Evolutionary conservation across 2,888 invertebrate genomes (phyloP).

Genomic region (Noctua pronuba): DNA sequence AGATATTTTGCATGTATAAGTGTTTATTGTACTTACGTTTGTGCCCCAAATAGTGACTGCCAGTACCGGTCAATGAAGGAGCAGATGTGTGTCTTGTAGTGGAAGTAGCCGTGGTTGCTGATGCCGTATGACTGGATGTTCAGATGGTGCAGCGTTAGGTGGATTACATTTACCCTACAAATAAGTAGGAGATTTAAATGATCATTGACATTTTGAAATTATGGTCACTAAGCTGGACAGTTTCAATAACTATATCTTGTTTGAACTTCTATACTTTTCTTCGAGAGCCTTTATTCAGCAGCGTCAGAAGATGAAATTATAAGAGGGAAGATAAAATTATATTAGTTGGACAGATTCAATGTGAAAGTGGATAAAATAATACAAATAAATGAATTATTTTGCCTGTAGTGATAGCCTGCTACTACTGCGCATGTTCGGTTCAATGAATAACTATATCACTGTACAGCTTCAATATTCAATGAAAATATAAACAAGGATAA

Average conservation of each 20-base stretch:
- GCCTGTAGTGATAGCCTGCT: background rate
- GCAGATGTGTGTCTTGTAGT: constrained; percentile 96
- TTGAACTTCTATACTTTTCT: background rate
- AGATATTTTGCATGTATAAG: background rate
- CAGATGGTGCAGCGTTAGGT: constrained; percentile 94
- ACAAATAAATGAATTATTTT: background rate
- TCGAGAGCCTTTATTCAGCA: background rate
- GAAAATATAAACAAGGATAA: background rate
- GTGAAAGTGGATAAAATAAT: background rate
- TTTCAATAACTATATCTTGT: background rate
- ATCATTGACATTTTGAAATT: background rate
- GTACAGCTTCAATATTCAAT: background rate
- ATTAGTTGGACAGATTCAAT: background rate
- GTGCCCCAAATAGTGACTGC: constrained; percentile 92
- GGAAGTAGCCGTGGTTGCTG: constrained; percentile 95
- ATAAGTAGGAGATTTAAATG: background rate
- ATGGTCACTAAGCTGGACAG: background rate
- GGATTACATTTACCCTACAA: constrained; percentile 93
- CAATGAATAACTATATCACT: background rate
- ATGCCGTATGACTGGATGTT: constrained; percentile 93
- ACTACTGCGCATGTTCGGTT: background rate
- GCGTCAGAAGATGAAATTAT: too few relatives aligned
- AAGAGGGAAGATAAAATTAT: too few relatives aligned
- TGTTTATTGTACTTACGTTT: constrained; percentile 89
- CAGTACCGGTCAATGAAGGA: constrained; percentile 95